Conservation (phyloP, 2,888 invertebrate genomes). For the Harpalus rubripes region DNA sequence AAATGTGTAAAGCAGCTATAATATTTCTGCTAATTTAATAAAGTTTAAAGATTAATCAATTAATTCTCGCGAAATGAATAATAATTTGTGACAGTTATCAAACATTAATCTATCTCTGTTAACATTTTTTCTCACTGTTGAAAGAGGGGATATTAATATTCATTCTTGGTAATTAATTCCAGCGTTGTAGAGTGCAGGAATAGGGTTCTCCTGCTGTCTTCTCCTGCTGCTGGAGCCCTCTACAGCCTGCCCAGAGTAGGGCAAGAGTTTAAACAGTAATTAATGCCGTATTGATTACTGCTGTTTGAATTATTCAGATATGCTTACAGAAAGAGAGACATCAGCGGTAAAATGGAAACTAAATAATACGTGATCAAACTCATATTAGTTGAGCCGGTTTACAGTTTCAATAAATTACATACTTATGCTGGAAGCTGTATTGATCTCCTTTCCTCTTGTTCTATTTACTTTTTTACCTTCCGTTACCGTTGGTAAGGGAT, state of each 20-base stretch:
- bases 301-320: conserved; percentile 38
- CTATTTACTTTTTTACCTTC: too few relatives aligned
- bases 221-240: neutral
- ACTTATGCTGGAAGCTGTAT: too few relatives aligned
- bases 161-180: conserved; percentile 6
- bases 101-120: neutral
- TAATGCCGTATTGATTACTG: conserved; percentile 33
- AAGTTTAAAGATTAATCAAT: neutral
- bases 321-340: neutral
- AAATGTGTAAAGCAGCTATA: too few relatives aligned
- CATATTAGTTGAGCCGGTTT: too few relatives aligned
- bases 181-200: neutral
- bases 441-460: too few relatives aligned
- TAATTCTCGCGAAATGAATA: neutral
- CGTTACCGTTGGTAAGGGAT: too few relatives aligned
- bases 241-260: neutral
- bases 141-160: conserved; percentile 1
- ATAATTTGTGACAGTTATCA: neutral
- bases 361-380: neutral
- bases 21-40: neutral
- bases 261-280: conserved; percentile 27
- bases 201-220: neutral
- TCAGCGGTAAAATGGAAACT: neutral
- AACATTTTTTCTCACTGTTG: neutral
- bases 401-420: too few relatives aligned